Conservation (phyloP, 2,888 invertebrate genomes). For the Tipula lateralis region DNA sequence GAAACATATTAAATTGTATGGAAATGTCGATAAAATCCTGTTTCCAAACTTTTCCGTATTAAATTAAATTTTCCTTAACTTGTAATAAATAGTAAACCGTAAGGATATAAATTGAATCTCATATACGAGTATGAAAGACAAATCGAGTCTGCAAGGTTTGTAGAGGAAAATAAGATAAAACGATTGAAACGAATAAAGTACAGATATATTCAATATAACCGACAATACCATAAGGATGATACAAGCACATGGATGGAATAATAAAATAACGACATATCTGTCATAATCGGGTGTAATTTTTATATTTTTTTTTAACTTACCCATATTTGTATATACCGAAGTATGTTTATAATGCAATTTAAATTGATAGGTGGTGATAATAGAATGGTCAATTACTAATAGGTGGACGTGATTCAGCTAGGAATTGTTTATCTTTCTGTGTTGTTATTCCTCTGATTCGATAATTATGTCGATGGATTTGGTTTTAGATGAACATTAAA, state of each 20-base stretch:
- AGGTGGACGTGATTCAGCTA: background rate
- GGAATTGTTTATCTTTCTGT: background rate
- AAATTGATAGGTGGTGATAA: background rate
- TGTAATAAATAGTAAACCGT: background rate
- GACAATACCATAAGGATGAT: background rate
- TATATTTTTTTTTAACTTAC: background rate
- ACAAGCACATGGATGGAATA: background rate
- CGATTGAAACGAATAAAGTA: background rate
- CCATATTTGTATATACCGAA: too few species aligned
- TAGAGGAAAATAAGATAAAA: background rate
- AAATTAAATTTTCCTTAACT: background rate
- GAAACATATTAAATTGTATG: background rate
- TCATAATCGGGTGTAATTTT: background rate
- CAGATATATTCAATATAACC: background rate
- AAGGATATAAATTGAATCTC: background rate
- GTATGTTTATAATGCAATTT: background rate
- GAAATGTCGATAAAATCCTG: background rate
- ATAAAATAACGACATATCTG: background rate
- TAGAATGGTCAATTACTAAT: background rate
- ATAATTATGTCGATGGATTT: too few species aligned
- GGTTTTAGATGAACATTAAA: too few species aligned
- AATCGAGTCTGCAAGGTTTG: background rate
- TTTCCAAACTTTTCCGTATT: background rate
- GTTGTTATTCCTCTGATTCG: too few species aligned
- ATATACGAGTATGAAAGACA: background rate